Evolutionary conservation across 2,113 vertebrate genomes (phyloP), one percentile per base, ranked within the genome.

Genomic region (Sander lucioperca): DNA sequence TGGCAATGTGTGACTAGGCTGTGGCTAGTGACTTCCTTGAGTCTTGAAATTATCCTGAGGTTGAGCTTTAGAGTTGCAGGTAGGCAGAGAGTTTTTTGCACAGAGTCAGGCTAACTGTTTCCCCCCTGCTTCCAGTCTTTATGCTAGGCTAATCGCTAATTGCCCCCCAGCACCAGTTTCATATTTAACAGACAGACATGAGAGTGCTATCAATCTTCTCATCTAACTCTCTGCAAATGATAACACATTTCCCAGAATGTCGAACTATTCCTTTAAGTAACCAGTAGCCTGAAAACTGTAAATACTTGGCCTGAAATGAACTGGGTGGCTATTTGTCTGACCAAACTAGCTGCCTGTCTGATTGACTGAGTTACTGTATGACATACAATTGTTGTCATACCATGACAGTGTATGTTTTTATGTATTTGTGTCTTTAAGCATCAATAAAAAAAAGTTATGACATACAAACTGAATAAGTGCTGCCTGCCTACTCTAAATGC

Each of bases 301-400:
- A 57, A 27, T 39, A 47, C 5, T 75, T 50, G 72, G 23, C 8
- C 27, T 86, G 58, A 79, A 1, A 74, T n/a, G 16, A 43, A 47
- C 61, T 63, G 33, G 25, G 51, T 80, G 27, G 39, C 33, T 82
- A 15, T 80, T 67, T 80, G 57, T 73, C 66, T 77, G 68, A 79
- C 39, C 54, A 87, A 27, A 62, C 47, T 45, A 27, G 15, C 16
- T 56, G 53, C 11, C 80, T 75, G 65, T 51, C 30, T 64, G 62
- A 58, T 51, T 56, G 73, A 68, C 65, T 19, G 61, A 36, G 48
- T 74, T 27, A 27, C 27, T 27, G 27, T 27, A 27, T 27, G 27
- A 27, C 2, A 27, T 27, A 27, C 27, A 27, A 27, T 27, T 27
- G 27, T 27, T 27, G 27, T 27, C 27, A 27, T 27, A 27, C 27